phyloP scores from a whole-genome alignment of 2,113 vertebrate species.

The Gulo gulo region DNA sequence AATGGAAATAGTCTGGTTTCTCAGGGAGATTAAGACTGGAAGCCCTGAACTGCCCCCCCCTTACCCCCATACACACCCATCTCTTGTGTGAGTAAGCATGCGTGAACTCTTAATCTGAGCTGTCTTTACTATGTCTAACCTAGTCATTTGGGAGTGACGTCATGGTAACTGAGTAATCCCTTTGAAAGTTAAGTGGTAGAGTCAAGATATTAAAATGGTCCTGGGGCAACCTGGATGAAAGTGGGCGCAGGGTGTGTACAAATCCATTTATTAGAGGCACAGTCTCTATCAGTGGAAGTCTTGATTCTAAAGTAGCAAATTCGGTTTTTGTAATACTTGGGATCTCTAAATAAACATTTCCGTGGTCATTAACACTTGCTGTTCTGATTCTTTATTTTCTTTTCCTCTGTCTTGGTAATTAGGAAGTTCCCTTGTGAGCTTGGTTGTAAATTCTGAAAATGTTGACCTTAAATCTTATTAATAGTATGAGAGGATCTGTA shows the following conservation, averaged over 20 bases:
- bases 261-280: conserved; percentile 4
- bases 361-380: background rate
- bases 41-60: background rate
- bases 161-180: conserved; percentile 62
- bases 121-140: conserved; percentile 30
- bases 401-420: conserved; percentile 1
- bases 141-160: conserved; percentile 66
- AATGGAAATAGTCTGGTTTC: background rate
- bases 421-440: conserved; percentile 34
- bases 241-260: background rate
- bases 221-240: conserved; percentile 51
- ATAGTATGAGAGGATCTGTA: background rate
- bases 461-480: conserved; percentile 40
- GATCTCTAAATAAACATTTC: conserved; percentile 46
- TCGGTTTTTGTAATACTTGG: background rate
- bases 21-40: background rate
- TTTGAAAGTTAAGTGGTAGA: conserved; percentile 63
- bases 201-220: conserved; percentile 40
- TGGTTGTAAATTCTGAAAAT: background rate
- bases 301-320: background rate
- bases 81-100: conserved; percentile 11
- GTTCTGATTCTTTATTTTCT: conserved; percentile 11
- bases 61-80: background rate
- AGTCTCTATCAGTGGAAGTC: background rate
- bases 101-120: background rate